Percentiles rank a stretch among this genome's conserved stretches.
These are phyloP conservation scores for Caenorhabditis virilis DNA, from an alignment of 2,888 invertebrate species.

Conservation along the genomic window DNA sequence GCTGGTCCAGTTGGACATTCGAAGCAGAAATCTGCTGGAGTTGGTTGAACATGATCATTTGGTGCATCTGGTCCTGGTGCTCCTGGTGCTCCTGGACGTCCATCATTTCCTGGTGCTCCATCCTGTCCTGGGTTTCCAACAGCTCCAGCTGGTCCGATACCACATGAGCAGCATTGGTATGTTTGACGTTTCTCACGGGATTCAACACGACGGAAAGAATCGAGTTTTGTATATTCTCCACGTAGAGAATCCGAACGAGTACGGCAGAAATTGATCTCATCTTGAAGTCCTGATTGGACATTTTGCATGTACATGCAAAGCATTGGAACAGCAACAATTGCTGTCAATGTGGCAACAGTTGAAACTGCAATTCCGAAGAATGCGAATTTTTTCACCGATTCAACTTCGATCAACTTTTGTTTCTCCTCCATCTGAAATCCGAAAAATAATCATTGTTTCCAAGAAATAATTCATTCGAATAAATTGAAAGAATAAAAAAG, in stretches of 20 bases:
- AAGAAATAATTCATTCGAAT: no score
- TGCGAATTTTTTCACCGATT: conserved; percentile 47
- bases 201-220: conserved; percentile 19
- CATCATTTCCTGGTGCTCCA: conserved; percentile 50
- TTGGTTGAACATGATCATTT: conserved; percentile 8
- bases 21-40: conserved; percentile 13
- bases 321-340: conserved; percentile 59
- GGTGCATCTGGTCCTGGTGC: conserved; percentile 41
- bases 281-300: conserved; percentile 55
- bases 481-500: no score
- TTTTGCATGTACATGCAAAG: conserved; percentile 62
- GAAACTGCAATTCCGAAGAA: no score
- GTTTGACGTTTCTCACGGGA: conserved; percentile 25
- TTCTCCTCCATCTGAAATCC: conserved; percentile 33
- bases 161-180: conserved; percentile 50
- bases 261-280: conserved; percentile 59
- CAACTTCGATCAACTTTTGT: conserved; percentile 43
- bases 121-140: conserved; percentile 50
- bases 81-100: conserved; percentile 51
- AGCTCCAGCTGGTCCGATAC: conserved; percentile 47
- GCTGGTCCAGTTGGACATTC: conserved; percentile 51
- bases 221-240: conserved; percentile 51
- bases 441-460: no score
- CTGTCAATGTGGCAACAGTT: conserved; percentile 57
- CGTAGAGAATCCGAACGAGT: conserved; percentile 54